phyloP scores from a whole-genome alignment of 2,888 invertebrate genomes.

The Ormyrus thymus region DNA sequence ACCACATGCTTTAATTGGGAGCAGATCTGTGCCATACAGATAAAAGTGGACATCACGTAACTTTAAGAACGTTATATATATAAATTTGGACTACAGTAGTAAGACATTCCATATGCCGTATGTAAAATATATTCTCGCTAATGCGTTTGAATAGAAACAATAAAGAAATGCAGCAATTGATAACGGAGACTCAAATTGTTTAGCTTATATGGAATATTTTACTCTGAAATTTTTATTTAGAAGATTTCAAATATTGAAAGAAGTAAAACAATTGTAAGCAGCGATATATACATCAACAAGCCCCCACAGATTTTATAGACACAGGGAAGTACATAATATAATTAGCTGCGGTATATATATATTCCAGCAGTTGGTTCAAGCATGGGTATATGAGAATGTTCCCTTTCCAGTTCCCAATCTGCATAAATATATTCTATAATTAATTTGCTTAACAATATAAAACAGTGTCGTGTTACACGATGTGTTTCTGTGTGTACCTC shows the following conservation, averaged over 20 bases:
- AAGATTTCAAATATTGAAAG: slow-evolving; percentile 33
- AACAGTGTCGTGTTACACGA: slow-evolving; percentile 21
- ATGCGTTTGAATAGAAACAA: too few relatives aligned
- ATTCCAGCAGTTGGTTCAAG: slow-evolving; percentile 71
- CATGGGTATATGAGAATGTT: slow-evolving; percentile 82
- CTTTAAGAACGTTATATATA: slow-evolving; percentile 22
- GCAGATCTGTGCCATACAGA: slow-evolving; percentile 48
- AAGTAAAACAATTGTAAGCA: slow-evolving; percentile 73
- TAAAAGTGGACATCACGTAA: slow-evolving; percentile 43
- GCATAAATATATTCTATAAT: slow-evolving; percentile 63
- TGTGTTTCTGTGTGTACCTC: slow-evolving; percentile 14
- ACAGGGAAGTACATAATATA: slow-evolving; percentile 48
- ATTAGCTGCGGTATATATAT: slow-evolving; percentile 66
- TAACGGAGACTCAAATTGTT: too few relatives aligned
- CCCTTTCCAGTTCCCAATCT: slow-evolving; percentile 87
- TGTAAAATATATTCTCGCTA: neutral
- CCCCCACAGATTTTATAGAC: slow-evolving; percentile 73
- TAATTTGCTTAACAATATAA: slow-evolving; percentile 10
- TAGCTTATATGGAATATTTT: slow-evolving; percentile 22
- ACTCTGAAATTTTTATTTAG: slow-evolving; percentile 24
- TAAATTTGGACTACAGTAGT: slow-evolving; percentile 27
- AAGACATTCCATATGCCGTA: slow-evolving; percentile 21
- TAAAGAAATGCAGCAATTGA: too few relatives aligned
- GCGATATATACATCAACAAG: slow-evolving; percentile 78
- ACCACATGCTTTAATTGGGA: slow-evolving; percentile 78